Evolutionary conservation across 2,797 vertebrate species (phyloP), one percentile per base, ranked within the genome.

Genomic region (Semotilus atromaculatus): DNA sequence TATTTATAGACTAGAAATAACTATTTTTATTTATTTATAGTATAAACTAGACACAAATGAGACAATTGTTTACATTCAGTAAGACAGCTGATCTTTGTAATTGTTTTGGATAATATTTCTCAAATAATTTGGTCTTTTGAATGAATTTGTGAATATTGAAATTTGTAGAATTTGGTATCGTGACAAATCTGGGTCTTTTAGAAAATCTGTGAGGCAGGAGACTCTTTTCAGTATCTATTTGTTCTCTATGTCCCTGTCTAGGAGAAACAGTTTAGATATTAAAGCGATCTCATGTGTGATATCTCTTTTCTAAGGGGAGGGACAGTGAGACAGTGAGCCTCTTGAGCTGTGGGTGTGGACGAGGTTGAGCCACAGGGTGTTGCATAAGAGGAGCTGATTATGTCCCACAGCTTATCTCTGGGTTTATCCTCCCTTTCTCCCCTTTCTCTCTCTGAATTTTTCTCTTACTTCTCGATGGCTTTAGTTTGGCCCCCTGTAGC

Each of bases 321-420:
- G 74, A 71, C 16, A 81, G 70, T 26, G 71, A 88, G 86, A 71
- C 71, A 80, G 77, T 45, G 68, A 86, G 68, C 82, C 86, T 86
- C 87, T 86, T 90, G 66, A 78, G 82, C 79, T 70, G 58, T 62
- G 71, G 90, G 84, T 87, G 91, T 51, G 62, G 51, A 84, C 45
- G 14, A 75, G 64, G 83, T 73, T 85, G 80, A 87, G 78, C 87
- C 36, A 58, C 40, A 86, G 88, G 68, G 64, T 86, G 92, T 95
- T 96, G 93, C 94, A 92, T 96, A 95, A 96, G 93, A 92, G 91
- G 93, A 95, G 95, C 93, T 93, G 91, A 92, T 92, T 89, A 92
- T 92, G 93, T 94, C 92, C 93, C 92, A 90, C 87, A 90, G 94
- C 93, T 96, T 95, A 96, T 92, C 92, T 88, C 89, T 91, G 76